Evolutionary conservation across 30 jellyfish, hydroid and myxozoan species (phyloP).

Genomic region (Morbakka virulenta): DNA sequence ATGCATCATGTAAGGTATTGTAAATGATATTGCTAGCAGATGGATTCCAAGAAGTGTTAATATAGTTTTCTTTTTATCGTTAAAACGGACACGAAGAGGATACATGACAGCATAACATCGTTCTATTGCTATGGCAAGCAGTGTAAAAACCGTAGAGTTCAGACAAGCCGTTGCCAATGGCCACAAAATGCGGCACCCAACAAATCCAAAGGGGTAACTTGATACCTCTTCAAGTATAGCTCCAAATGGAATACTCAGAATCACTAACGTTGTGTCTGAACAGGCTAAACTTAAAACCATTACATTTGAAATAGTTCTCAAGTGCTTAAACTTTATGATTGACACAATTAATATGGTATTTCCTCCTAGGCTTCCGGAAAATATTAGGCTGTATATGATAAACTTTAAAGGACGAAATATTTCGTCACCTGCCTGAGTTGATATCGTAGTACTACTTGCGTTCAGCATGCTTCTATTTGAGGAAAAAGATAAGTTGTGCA

Average conservation of each 20-base stretch:
- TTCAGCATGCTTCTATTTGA: too few relatives aligned
- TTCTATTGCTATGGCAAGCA: slow-evolving; percentile 60
- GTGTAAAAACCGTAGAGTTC: slow-evolving; percentile 57
- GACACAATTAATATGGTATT: slow-evolving; percentile 34
- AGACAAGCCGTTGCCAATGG: slow-evolving; percentile 67
- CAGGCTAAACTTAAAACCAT: slow-evolving; percentile 51
- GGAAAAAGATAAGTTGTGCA: too few relatives aligned
- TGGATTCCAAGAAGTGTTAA: slow-evolving; percentile 23
- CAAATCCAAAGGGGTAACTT: slow-evolving; percentile 46
- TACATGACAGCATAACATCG: slow-evolving; percentile 54
- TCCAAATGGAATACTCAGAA: slow-evolving; percentile 57
- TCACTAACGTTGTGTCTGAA: slow-evolving; percentile 49
- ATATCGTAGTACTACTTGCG: too few relatives aligned
- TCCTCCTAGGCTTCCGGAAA: slow-evolving; percentile 35
- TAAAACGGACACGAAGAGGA: slow-evolving; percentile 51
- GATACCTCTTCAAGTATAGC: slow-evolving; percentile 37
- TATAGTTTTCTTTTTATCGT: slow-evolving; percentile 26
- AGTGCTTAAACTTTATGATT: slow-evolving; percentile 48
- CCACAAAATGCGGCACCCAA: slow-evolving; percentile 60
- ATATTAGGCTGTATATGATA: slow-evolving; percentile 27
- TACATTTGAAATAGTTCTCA: slow-evolving; percentile 49
- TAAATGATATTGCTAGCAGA: slow-evolving; percentile 24
- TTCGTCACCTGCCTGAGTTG: neutral
- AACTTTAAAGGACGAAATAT: slow-evolving; percentile 36
- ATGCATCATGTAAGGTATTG: slow-evolving; percentile 30